These are phyloP conservation scores for Smithornis capensis DNA, from an alignment of 2,113 vertebrate species.

Conservation along the genomic window DNA sequence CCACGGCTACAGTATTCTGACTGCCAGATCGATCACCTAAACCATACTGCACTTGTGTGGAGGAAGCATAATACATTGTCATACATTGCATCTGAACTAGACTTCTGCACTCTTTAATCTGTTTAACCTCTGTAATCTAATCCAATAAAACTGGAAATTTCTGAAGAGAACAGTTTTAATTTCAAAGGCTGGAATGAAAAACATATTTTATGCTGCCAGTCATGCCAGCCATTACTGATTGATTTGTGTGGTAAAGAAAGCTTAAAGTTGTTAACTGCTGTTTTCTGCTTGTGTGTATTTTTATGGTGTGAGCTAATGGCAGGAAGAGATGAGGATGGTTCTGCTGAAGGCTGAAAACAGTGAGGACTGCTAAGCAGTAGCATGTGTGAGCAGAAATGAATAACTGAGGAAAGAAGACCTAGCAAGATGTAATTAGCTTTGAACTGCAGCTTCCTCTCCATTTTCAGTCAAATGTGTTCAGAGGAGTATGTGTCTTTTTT, in stretches of 20 bases:
- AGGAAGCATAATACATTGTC: background rate
- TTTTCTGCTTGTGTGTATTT: slow-evolving; percentile 57
- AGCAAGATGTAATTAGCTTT: slow-evolving; percentile 36
- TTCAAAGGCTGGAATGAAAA: background rate
- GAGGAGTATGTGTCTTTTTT: background rate
- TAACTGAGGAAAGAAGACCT: slow-evolving; percentile 40
- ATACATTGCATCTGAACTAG: background rate
- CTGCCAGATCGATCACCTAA: slow-evolving; percentile 24
- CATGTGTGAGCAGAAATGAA: slow-evolving; percentile 39
- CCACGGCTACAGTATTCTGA: background rate
- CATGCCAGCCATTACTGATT: slow-evolving; percentile 40
- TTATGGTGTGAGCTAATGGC: slow-evolving; percentile 41
- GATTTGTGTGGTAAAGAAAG: slow-evolving; percentile 47
- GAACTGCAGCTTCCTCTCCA: slow-evolving; percentile 22
- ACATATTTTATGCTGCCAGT: slow-evolving; percentile 36
- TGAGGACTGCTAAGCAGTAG: slow-evolving; percentile 20
- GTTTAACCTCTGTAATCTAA: background rate
- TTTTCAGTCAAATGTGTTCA: slow-evolving; percentile 55
- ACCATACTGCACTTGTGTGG: background rate
- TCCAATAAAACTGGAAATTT: background rate
- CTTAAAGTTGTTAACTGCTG: slow-evolving; percentile 56
- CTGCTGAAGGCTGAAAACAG: slow-evolving; percentile 33
- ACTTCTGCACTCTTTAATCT: slow-evolving; percentile 6
- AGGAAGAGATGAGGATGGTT: slow-evolving; percentile 45
- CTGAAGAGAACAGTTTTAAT: slow-evolving; percentile 16